Evolutionary conservation across 2,888 invertebrate genomes (phyloP), one percentile per base, ranked within the genome.

Genomic region (Timema cristinae): DNA sequence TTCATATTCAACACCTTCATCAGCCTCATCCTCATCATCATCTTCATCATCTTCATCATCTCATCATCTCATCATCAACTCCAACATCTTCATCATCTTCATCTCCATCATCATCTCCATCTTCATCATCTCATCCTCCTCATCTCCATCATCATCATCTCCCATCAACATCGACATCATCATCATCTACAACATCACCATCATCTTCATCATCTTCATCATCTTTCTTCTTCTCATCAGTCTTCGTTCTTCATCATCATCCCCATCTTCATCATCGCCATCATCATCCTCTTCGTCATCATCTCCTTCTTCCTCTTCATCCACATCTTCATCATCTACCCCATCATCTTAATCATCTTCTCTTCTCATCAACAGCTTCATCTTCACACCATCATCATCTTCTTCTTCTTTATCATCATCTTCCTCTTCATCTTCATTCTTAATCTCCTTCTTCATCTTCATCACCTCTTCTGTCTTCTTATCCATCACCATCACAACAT

Each of bases 401-500:
- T 11, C 11, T 52, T 52, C 54, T 9, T 52, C 54, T 11, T 11
- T 11, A 52, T 11, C 54, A 52, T 11, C 54, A 52, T 9, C 54
- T 11, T 11, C 54, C 9, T 11, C 11, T 11, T 11, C 54, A 11
- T 11, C 54, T 11, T 52, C 54, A n/a, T 11, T 11, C 54, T 11
- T 11, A 11, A 11, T 11, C 54, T 11, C 54, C 11, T 11, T 11
- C 54, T 11, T 52, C 54, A 52, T 11, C 54, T n/a, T 11, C 54
- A 52, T 52, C 54, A 52, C 54, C 54, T 11, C 54, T 52, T 52
- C 54, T 52, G 9, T 52, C 54, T 9, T 52, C 54, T 11, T 11
- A 9, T 11, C 54, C 54, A 52, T 11, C 54, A 52, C 10, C 54
- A 52, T 11, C 54, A 52, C 63, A 63, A 9, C 63, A 49, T 81